These are phyloP conservation scores for Heliocidaris tuberculata DNA, from an alignment of 35 echinoderm and acorn worm genomes.

Conservation along the genomic window DNA sequence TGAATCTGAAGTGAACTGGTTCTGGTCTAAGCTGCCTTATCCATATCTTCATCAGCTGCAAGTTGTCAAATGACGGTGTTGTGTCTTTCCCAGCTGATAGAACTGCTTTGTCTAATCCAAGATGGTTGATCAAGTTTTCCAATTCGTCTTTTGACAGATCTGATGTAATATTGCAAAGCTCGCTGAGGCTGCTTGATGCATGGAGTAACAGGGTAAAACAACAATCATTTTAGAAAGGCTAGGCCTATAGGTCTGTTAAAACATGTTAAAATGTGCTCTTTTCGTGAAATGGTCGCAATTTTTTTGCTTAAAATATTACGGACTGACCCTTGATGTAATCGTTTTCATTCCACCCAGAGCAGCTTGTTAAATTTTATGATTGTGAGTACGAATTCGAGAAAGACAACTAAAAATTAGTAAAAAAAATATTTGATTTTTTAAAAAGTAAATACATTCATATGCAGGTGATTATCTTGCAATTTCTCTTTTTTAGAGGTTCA, in stretches of 20 bases:
- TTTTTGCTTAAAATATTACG: no score
- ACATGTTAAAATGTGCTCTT: not conserved
- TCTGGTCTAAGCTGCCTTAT: not conserved
- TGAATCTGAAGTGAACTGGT: not conserved
- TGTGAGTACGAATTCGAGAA: no score
- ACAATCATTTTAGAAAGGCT: not conserved
- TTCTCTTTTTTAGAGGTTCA: no score
- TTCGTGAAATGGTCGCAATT: not conserved
- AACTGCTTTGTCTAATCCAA: not conserved
- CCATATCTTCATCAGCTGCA: not conserved
- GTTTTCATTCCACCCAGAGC: no score
- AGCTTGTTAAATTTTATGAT: no score
- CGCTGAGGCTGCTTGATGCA: not conserved
- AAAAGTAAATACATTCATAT: no score
- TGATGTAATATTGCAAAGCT: not conserved
- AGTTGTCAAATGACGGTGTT: not conserved
- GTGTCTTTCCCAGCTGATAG: not conserved
- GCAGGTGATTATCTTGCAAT: no score
- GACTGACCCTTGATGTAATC: no score
- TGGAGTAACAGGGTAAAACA: not conserved
- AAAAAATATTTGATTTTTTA: no score
- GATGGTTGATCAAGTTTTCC: not conserved
- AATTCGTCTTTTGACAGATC: not conserved
- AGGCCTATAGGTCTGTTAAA: not conserved
- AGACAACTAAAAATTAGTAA: no score